A percentile compares a stretch with the other conserved stretches of the same genome.
Evolutionary conservation across 2,888 invertebrate species (phyloP).

Genomic region (Mechanitis mazaeus): DNA sequence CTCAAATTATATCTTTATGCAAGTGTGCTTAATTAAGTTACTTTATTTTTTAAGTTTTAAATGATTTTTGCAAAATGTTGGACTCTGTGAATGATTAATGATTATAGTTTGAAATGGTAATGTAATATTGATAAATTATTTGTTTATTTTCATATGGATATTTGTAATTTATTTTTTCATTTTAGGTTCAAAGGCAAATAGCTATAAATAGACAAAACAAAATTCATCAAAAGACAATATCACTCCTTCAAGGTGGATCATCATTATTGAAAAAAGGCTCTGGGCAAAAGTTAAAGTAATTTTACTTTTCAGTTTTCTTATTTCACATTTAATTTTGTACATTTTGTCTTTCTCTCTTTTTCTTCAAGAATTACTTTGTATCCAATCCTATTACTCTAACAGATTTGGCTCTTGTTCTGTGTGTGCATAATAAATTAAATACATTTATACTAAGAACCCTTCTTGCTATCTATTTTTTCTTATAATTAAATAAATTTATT

Average conservation of each 20-base stretch:
- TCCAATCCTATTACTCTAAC: too few relatives aligned
- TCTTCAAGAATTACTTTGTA: slow-evolving; percentile 1
- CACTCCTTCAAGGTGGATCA: slow-evolving; percentile 82
- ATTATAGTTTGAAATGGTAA: too few relatives aligned
- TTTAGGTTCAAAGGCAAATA: slow-evolving; percentile 84
- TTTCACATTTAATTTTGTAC: not conserved
- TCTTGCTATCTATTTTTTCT: not conserved
- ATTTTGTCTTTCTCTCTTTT: not conserved
- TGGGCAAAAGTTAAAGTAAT: slow-evolving; percentile 68
- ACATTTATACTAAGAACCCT: not conserved
- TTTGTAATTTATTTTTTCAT: slow-evolving; percentile 6
- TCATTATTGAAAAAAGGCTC: slow-evolving; percentile 69
- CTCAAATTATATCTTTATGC: too few relatives aligned
- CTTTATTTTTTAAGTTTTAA: too few relatives aligned
- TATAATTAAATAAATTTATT: too few relatives aligned
- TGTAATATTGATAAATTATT: too few relatives aligned
- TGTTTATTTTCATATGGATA: not conserved
- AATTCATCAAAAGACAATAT: slow-evolving; percentile 82
- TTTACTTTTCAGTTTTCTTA: slow-evolving; percentile 19
- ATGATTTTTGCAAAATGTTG: not conserved
- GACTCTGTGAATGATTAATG: too few relatives aligned
- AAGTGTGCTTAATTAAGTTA: too few relatives aligned
- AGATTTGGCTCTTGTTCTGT: too few relatives aligned
- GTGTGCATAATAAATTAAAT: too few relatives aligned
- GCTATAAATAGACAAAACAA: slow-evolving; percentile 83